Base-by-base conservation (phyloP, 1,140 invertebrate genomes). In the Orius laevigatus region DNA sequence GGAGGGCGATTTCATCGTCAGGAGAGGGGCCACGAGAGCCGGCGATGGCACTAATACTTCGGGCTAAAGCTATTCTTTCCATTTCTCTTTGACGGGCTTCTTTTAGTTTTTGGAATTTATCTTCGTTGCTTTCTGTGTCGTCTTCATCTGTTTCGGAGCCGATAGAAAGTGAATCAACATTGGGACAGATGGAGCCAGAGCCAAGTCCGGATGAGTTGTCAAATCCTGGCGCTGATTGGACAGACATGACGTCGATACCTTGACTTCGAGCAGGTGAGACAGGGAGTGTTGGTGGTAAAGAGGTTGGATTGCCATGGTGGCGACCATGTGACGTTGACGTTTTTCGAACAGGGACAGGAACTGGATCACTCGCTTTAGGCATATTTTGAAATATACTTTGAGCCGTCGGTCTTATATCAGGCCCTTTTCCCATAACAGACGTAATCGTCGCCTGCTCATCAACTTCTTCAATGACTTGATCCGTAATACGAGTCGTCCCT, bases 361-460 rank as follows among this genome's bases (percentile, higher is more conserved):
- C 39, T 11, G 39, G 41, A 3, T 32, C 15, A 20, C 39, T 33
- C n/a, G 18, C 19, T 42, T 8, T n/a, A 25, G 41, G 31, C 41
- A 25, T 20, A 38, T 54, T 38, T 10, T 62, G 50, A 48, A 70
- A 70, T 51, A 70, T 68, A 33, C 48, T 65, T 46, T 63, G 57
- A 3, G 68, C 63, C 34, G 67, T 66, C 57, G 59, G 64, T 48
- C 57, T 74, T 63, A 31, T 69, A 57, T 63, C 73, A 62, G 57
- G 67, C 55, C 41, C 43, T 5, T 46, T 46, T 0, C 50, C 41
- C 10, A 71, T 69, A 65, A 77, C 76, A 11, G 81, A 83, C 0
- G 74, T 82, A 41, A 83, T 76, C 3, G 83, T 85, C 52, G 74
- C 68, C 59, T 85, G 81, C 57, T 86, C 83, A 54, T 85, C 83